phyloP scores from a whole-genome alignment of 1,140 invertebrate species.

The Chironomus tepperi region DNA sequence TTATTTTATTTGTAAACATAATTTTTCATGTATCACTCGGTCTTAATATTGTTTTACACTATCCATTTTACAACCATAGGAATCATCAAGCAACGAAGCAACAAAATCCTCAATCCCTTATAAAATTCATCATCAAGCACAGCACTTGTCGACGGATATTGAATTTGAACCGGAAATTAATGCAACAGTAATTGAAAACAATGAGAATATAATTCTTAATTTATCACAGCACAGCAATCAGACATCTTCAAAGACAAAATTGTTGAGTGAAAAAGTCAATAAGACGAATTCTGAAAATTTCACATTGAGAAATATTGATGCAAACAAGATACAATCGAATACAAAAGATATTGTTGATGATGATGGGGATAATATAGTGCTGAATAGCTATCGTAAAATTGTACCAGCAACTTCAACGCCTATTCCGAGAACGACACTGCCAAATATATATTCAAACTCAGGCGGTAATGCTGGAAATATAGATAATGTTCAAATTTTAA shows the following conservation, averaged over 20 bases:
- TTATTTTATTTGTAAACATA: too few species aligned
- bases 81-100: background rate
- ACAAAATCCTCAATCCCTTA: slow-evolving; percentile 10
- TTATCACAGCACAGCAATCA: background rate
- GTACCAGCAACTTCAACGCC: slow-evolving; percentile 37
- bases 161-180: slow-evolving; percentile 19
- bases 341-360: slow-evolving; percentile 40
- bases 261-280: background rate
- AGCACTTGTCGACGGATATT: slow-evolving; percentile 10
- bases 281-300: background rate
- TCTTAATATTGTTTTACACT: background rate
- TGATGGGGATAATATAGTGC: slow-evolving; percentile 38
- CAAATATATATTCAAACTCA: slow-evolving; percentile 39
- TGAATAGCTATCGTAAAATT: slow-evolving; percentile 30
- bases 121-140: slow-evolving; percentile 24
- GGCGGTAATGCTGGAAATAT: slow-evolving; percentile 37
- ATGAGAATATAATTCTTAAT: slow-evolving; percentile 20
- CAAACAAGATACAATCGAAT: slow-evolving; percentile 39
- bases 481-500: slow-evolving; percentile 37
- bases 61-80: background rate
- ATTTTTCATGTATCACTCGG: too few species aligned
- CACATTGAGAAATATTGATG: slow-evolving; percentile 35
- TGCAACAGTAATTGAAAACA: slow-evolving; percentile 24
- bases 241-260: slow-evolving; percentile 10
- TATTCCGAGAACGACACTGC: slow-evolving; percentile 35